A percentile compares a stretch with the other conserved stretches of the same genome.
phyloP scores from a whole-genome alignment of 2,888 invertebrate genomes.

The Anthrax anthrax region DNA sequence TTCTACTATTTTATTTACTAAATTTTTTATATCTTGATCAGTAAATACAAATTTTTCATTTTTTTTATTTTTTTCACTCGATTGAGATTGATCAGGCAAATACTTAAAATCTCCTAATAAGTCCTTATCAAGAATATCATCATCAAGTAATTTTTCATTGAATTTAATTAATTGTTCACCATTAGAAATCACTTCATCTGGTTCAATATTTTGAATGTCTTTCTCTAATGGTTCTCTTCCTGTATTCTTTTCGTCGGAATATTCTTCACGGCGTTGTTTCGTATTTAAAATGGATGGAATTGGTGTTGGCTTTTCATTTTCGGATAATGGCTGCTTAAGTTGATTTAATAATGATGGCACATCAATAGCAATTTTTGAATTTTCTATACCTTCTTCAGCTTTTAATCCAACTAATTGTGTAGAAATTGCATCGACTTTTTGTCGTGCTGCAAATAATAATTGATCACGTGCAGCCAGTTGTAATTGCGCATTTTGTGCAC shows the following conservation, averaged over 20 bases:
- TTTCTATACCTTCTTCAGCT: constrained; percentile 28
- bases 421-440: constrained; percentile 32
- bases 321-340: constrained; percentile 23
- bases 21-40: background rate
- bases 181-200: background rate
- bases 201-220: no score
- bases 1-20: background rate
- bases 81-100: no score
- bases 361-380: constrained; percentile 23
- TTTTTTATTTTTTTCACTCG: background rate
- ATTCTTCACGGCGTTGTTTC: background rate
- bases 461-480: constrained; percentile 35
- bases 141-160: background rate
- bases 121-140: background rate
- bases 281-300: constrained; percentile 21
- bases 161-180: background rate
- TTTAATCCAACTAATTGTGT: constrained; percentile 32
- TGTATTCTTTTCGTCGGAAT: background rate
- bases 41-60: background rate
- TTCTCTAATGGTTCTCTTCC: no score
- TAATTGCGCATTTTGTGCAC: constrained; percentile 32
- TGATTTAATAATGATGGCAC: constrained; percentile 22
- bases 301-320: constrained; percentile 23
- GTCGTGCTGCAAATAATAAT: constrained; percentile 31
- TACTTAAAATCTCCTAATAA: no score